phyloP scores from a whole-genome alignment of 1,140 invertebrate genomes.

The Lysiphlebus fabarum region DNA sequence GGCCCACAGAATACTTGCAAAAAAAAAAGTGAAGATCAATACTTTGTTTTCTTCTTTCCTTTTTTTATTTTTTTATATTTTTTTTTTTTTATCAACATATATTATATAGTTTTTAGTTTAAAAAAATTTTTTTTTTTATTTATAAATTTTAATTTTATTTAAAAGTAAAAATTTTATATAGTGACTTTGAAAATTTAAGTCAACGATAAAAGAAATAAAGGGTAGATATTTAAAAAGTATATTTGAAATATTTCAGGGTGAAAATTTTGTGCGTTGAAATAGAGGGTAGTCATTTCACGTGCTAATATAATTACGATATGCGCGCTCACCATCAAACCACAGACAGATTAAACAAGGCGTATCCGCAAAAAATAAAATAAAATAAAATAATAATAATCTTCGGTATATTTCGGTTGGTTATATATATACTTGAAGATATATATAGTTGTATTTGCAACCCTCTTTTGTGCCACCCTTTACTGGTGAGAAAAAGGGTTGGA shows the following conservation, averaged over 20 bases:
- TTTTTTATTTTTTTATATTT: slow-evolving; percentile 29
- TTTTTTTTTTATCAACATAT: slow-evolving; percentile 36
- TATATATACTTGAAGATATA: no score
- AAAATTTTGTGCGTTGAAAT: not conserved
- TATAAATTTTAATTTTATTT: no score
- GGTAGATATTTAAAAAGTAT: no score
- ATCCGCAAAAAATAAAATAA: slow-evolving; percentile 29
- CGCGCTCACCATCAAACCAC: slow-evolving; percentile 30
- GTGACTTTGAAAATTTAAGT: no score
- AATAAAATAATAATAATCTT: no score
- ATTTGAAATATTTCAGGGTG: no score
- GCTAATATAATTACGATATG: slow-evolving; percentile 44
- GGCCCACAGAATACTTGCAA: slow-evolving; percentile 33
- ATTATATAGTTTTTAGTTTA: slow-evolving; percentile 18
- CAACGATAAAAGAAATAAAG: no score
- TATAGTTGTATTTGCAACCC: no score
- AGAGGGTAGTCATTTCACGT: slow-evolving; percentile 13
- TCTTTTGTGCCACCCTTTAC: no score
- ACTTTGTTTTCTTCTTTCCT: slow-evolving; percentile 47
- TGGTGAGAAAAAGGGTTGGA: slow-evolving; percentile 10
- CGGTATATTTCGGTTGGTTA: no score
- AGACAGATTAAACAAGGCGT: slow-evolving; percentile 39
- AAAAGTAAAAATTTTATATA: no score
- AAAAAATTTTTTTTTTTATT: no score
- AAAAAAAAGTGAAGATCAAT: slow-evolving; percentile 52